A percentile compares a stretch with the other conserved stretches of the same genome.
Evolutionary conservation across 2,888 invertebrate species (phyloP).

Genomic region (Hypolimnas misippus): DNA sequence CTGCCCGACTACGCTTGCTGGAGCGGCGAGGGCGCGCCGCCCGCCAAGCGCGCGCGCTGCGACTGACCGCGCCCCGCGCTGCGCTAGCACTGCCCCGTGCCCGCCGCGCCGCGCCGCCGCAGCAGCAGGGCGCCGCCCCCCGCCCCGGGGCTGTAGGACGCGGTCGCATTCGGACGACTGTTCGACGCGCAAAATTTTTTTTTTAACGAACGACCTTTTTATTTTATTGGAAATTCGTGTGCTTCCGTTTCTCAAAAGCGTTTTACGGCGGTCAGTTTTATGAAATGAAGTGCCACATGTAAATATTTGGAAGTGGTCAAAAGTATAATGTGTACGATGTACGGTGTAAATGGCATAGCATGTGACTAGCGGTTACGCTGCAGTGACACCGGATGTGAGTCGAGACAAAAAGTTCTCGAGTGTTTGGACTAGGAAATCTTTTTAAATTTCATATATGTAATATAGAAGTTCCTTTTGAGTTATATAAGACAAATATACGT

Average conservation of each 20-base stretch:
- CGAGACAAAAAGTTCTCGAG: not conserved
- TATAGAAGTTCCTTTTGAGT: conserved; percentile 10
- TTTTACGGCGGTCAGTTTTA: not conserved
- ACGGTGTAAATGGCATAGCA: too few relatives aligned
- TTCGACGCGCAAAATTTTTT: not conserved
- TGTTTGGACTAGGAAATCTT: not conserved
- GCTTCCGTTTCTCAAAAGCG: not conserved
- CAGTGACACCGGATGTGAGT: not conserved
- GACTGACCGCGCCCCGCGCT: conserved; percentile 52
- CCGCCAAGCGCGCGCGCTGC: conserved; percentile 61
- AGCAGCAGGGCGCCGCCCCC: conserved; percentile 11
- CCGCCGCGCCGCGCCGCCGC: conserved; percentile 6
- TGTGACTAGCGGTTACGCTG: not conserved
- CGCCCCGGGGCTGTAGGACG: not conserved
- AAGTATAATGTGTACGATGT: not conserved
- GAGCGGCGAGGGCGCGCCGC: conserved; percentile 68
- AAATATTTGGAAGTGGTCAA: not conserved
- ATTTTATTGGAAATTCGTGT: not conserved
- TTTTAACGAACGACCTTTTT: too few relatives aligned
- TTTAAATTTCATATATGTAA: not conserved
- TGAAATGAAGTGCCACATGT: not conserved
- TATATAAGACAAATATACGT: not conserved
- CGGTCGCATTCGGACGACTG: too few relatives aligned
- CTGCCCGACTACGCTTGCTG: conserved; percentile 89
- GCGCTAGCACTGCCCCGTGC: conserved; percentile 23